Conservation (phyloP, 23 tunicate genomes). For the Styela clava region DNA sequence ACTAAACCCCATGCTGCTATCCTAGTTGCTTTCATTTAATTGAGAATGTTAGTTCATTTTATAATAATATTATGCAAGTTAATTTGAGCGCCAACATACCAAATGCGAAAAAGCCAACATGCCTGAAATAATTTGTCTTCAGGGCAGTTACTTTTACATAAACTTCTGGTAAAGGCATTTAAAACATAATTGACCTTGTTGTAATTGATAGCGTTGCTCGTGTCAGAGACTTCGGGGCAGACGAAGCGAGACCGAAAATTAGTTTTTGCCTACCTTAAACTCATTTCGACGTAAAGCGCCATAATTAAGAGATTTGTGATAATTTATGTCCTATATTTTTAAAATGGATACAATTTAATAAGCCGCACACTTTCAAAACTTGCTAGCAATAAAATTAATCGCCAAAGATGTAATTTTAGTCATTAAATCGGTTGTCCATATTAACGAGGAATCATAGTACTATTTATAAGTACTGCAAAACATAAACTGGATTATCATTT, state of each 20-base stretch:
- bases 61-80: no score
- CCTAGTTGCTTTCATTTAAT: no score
- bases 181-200: neutral
- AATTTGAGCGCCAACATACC: no score
- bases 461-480: no score
- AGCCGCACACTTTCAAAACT: neutral
- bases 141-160: neutral
- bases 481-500: no score
- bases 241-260: neutral
- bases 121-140: neutral
- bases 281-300: neutral
- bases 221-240: neutral
- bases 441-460: no score
- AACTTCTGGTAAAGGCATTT: neutral
- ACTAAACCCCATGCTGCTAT: no score
- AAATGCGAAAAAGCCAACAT: no score
- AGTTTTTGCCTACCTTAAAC: neutral
- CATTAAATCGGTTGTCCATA: no score
- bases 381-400: neutral
- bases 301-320: neutral
- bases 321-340: neutral
- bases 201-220: neutral
- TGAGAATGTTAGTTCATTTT: no score
- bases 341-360: no score
- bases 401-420: neutral